Evolutionary conservation across 2,888 invertebrate genomes (phyloP), one percentile per base, ranked within the genome.

Genomic region (Erebia ligea): DNA sequence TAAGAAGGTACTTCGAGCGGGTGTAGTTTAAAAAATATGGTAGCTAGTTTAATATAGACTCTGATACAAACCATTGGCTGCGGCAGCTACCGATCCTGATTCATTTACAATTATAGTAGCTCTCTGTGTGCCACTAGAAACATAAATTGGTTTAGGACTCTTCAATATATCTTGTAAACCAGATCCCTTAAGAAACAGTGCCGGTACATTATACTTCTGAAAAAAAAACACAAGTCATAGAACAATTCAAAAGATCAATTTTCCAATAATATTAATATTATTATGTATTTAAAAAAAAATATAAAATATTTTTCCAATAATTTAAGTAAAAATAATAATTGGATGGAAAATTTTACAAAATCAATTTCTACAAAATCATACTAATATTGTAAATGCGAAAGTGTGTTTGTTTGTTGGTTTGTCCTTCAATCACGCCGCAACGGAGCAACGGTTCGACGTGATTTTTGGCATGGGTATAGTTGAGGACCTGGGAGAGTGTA

Each of bases 81-180:
- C 89, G 2, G 87, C 84, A 17, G 89, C 90, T 79, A 85, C 83
- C 2, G 90, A 81, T 13, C 90, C 90, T 1, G 48, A 61, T 81
- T 91, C 90, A 70, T 85, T 76, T 2, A 84, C 72, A 67, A 72
- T 72, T 1, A 89, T 72, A 52, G 58, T 77, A 56, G 82, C 82
- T 78, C 87, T 85, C 62, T 90, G 89, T n/a, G 81, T 64, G 2
- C 79, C 82, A 61, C 74, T 72, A 34, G 84, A 77, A 2, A 89
- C 73, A 52, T 48, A 76, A 0, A 87, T 17, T 1, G 76, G 67
- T 67, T 80, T 68, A 21, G 75, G 56, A 11, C 70, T 67, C 74
- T 77, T 25, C n/a, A 86, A 72, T 25, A 90, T 80, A 34, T 10
- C 82, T 84, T 40, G 54, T 61, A 8, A 89, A 76, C 0, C 76